phyloP scores from a whole-genome alignment of 64 coral and sea anemone genomes.

The Astreopora myriophthalma region DNA sequence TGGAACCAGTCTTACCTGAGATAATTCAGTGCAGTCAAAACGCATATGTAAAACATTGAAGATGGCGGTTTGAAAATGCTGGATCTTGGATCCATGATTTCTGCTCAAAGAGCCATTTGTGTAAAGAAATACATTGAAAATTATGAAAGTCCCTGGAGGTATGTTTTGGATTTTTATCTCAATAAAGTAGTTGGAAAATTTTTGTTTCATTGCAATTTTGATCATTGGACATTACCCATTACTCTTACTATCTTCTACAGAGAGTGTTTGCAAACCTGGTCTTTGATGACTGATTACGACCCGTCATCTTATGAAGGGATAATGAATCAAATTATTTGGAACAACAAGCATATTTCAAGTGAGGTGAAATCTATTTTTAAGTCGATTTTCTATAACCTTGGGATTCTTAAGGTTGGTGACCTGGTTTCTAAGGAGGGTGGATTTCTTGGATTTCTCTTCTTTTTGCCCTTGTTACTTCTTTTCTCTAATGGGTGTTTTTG shows the following conservation, averaged over 20 bases:
- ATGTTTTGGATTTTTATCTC: constrained; percentile 11
- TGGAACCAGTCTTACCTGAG: background rate
- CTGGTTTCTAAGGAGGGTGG: background rate
- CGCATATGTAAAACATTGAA: background rate
- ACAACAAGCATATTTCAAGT: constrained; percentile 17
- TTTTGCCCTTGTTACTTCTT: background rate
- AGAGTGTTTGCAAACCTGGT: background rate
- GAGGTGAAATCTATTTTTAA: constrained; percentile 1
- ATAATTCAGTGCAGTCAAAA: background rate
- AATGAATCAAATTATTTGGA: constrained; percentile 27
- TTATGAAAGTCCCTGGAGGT: background rate
- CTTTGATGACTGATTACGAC: background rate
- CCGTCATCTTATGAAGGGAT: constrained; percentile 3
- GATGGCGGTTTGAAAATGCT: background rate
- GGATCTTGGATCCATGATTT: constrained; percentile 24
- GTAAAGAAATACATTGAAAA: background rate
- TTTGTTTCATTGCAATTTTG: constrained; percentile 49
- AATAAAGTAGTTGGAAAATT: constrained; percentile 8
- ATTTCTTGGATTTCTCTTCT: background rate
- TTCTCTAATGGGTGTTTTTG: background rate
- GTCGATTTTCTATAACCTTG: background rate
- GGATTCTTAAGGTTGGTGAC: background rate
- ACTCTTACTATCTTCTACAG: constrained; percentile 15
- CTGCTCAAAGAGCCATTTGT: constrained; percentile 14
- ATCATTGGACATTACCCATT: background rate